Conservation (phyloP, 1,140 invertebrate species). For the Acromyrmex heyeri region DNA sequence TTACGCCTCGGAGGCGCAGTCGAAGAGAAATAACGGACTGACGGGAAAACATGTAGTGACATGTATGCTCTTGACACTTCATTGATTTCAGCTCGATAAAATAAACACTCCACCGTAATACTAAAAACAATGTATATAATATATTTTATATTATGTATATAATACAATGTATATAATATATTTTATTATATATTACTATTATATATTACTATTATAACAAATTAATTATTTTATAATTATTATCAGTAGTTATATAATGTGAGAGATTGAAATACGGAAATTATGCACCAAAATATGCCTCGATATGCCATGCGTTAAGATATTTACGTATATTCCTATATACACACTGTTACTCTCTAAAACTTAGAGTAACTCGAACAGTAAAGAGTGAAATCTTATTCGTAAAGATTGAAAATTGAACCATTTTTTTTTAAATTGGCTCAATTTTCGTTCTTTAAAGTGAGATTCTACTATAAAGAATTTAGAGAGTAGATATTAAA, state of each 20-base stretch:
- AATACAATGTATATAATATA: neutral
- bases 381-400: too few relatives aligned
- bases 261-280: neutral
- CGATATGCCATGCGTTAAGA: neutral
- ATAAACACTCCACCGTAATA: slow-evolving; percentile 39
- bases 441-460: too few relatives aligned
- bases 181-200: neutral
- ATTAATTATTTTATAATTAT: neutral
- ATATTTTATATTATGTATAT: too few relatives aligned
- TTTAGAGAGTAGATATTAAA: too few relatives aligned
- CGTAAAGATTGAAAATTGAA: too few relatives aligned
- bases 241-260: neutral
- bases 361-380: too few relatives aligned
- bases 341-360: too few relatives aligned
- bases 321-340: neutral
- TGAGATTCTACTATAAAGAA: too few relatives aligned
- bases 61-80: slow-evolving; percentile 40
- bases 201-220: neutral
- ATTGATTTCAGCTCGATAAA: slow-evolving; percentile 45
- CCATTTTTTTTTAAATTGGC: too few relatives aligned
- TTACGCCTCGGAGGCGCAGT: slow-evolving; percentile 12
- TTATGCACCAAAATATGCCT: neutral
- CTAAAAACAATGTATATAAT: too few relatives aligned
- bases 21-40: slow-evolving; percentile 14
- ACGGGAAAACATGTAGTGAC: neutral